A percentile compares a stretch with the other conserved stretches of the same genome.
These are phyloP conservation scores for Aspidiotus rigidus DNA, from an alignment of 2,888 invertebrate species.

Conservation along the genomic window DNA sequence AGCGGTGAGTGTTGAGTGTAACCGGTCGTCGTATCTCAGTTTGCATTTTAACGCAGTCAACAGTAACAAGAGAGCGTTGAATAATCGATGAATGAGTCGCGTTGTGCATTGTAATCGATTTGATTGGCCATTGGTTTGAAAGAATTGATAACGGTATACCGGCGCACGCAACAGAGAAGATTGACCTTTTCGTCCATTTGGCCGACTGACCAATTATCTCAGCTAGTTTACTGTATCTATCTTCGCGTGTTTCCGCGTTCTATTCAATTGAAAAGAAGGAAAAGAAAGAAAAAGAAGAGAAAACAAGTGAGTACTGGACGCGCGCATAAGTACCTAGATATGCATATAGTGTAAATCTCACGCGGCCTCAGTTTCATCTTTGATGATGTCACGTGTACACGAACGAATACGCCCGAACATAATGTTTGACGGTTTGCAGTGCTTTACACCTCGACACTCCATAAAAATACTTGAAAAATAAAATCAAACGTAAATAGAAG, in stretches of 20 bases:
- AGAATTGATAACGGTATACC: slow-evolving; percentile 27
- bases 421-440: too few relatives aligned
- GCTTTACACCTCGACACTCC: too few relatives aligned
- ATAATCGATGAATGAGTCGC: slow-evolving; percentile 32
- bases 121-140: slow-evolving; percentile 26
- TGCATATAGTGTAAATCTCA: too few relatives aligned
- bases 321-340: too few relatives aligned
- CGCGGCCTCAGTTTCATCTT: too few relatives aligned
- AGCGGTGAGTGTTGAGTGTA: not conserved
- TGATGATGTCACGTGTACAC: too few relatives aligned
- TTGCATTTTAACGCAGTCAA: not conserved
- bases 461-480: too few relatives aligned
- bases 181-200: slow-evolving; percentile 19
- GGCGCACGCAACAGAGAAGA: slow-evolving; percentile 21
- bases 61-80: slow-evolving; percentile 13
- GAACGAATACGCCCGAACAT: too few relatives aligned
- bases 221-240: not conserved
- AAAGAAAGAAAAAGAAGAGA: too few relatives aligned
- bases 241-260: not conserved
- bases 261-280: not conserved
- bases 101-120: slow-evolving; percentile 31
- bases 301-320: too few relatives aligned
- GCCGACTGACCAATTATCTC: slow-evolving; percentile 17
- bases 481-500: too few relatives aligned
- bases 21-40: slow-evolving; percentile 2